Conservation (phyloP, 1,140 invertebrate species). For the Drosophila parvula region DNA sequence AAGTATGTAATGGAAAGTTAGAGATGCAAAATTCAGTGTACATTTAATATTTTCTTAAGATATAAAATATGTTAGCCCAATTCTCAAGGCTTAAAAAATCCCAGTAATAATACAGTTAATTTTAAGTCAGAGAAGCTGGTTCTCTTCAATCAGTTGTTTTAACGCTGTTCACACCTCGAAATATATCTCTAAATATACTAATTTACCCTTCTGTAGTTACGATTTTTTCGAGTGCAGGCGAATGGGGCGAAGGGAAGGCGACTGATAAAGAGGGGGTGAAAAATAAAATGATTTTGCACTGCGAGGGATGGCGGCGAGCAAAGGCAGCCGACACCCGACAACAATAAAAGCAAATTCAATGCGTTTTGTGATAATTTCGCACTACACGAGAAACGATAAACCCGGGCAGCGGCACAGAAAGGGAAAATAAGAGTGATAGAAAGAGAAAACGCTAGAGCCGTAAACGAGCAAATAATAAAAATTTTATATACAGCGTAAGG, state of each 20-base stretch:
- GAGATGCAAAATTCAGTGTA: too few species aligned
- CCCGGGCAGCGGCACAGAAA: conserved; percentile 14
- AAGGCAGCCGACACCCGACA: conserved; percentile 51
- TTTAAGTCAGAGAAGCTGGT: too few species aligned
- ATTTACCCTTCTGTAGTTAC: neutral
- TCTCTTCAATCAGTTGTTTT: too few species aligned
- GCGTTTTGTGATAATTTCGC: conserved; percentile 78
- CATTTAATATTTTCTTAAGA: too few species aligned
- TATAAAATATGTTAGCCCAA: too few species aligned
- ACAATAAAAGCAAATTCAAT: conserved; percentile 82
- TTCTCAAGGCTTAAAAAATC: too few species aligned
- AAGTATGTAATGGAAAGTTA: too few species aligned
- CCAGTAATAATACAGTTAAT: too few species aligned
- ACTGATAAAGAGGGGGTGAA: conserved; percentile 20
- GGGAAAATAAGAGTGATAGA: conserved; percentile 4
- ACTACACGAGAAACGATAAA: conserved; percentile 69
- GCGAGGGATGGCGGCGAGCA: conserved; percentile 19
- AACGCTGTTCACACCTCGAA: too few species aligned
- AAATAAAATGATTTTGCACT: conserved; percentile 22
- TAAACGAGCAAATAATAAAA: conserved; percentile 81
- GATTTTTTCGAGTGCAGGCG: neutral
- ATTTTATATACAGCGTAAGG: conserved; percentile 51
- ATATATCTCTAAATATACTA: neutral
- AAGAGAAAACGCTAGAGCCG: conserved; percentile 45
- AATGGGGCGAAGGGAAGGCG: neutral